Evolutionary conservation across 2,888 invertebrate species (phyloP).

Genomic region (Zaprionus obscuricornis): DNA sequence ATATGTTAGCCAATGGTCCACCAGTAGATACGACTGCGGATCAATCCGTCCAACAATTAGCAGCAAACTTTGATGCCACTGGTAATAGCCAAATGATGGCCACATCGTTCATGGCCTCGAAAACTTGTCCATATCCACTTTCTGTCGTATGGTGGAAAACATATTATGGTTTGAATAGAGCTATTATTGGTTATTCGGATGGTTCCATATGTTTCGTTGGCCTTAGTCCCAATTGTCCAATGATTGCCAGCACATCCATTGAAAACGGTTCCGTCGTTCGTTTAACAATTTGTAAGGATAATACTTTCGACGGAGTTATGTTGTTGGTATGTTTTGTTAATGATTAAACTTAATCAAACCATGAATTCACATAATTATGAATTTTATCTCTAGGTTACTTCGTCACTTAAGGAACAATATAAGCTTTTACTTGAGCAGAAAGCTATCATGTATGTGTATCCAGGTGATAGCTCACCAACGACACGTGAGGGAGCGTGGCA

Average conservation of each 20-base stretch:
- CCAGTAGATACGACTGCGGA: conserved; percentile 9
- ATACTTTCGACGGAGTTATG: conserved; percentile 85
- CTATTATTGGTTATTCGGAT: conserved; percentile 88
- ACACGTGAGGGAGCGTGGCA: conserved; percentile 82
- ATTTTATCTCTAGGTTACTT: conserved; percentile 86
- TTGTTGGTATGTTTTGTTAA: conserved; percentile 84
- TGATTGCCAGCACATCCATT: conserved; percentile 83
- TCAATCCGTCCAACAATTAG: conserved; percentile 26
- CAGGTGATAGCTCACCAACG: conserved; percentile 83
- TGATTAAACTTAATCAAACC: not conserved
- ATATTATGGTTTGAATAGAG: conserved; percentile 87
- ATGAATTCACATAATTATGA: not conserved
- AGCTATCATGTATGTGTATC: conserved; percentile 89
- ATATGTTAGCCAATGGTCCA: conserved; percentile 67
- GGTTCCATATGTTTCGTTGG: conserved; percentile 85
- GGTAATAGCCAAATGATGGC: conserved; percentile 80
- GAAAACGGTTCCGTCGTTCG: conserved; percentile 82
- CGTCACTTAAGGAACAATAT: conserved; percentile 90
- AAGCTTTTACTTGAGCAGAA: conserved; percentile 91
- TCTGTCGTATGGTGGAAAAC: conserved; percentile 92
- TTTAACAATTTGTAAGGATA: conserved; percentile 87
- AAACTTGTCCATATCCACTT: conserved; percentile 84
- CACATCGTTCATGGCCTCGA: conserved; percentile 82
- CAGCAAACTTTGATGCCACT: conserved; percentile 54
- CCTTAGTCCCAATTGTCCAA: conserved; percentile 83